A percentile compares a stretch with the other conserved stretches of the same genome.
These are phyloP conservation scores for Tipula lateralis DNA, from an alignment of 2,888 invertebrate genomes.

Conservation along the genomic window DNA sequence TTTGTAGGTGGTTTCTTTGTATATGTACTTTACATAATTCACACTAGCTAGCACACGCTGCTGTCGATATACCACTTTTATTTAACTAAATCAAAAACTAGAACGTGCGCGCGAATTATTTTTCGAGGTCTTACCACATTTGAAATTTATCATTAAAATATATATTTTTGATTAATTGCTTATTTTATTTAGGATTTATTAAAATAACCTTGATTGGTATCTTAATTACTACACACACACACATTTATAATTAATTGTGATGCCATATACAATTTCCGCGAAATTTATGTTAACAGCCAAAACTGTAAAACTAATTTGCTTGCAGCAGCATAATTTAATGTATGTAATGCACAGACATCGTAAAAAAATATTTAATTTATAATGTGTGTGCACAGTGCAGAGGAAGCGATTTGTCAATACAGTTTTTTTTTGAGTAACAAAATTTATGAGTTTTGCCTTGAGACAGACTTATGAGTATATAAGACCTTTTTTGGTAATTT, in stretches of 20 bases:
- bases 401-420: slow-evolving; percentile 26
- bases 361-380: not conserved
- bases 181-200: not conserved
- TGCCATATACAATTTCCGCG: not conserved
- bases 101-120: not conserved
- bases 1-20: not conserved
- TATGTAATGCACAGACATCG: not conserved
- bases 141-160: not conserved
- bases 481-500: slow-evolving; percentile 3
- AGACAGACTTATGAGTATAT: not conserved
- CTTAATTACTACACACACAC: not conserved
- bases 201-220: not conserved
- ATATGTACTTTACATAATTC: not conserved
- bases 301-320: not conserved
- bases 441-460: slow-evolving; percentile 25
- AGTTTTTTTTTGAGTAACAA: not conserved
- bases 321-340: not conserved
- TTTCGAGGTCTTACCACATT: slow-evolving; percentile 8
- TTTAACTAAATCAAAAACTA: not conserved
- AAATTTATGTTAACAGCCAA: not conserved
- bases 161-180: slow-evolving; percentile 4
- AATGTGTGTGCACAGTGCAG: not conserved
- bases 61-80: too few relatives aligned
- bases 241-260: not conserved
- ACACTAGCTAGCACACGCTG: not conserved